Base-by-base conservation (phyloP, 2,888 invertebrate genomes). In the Branchellion lobata region DNA sequence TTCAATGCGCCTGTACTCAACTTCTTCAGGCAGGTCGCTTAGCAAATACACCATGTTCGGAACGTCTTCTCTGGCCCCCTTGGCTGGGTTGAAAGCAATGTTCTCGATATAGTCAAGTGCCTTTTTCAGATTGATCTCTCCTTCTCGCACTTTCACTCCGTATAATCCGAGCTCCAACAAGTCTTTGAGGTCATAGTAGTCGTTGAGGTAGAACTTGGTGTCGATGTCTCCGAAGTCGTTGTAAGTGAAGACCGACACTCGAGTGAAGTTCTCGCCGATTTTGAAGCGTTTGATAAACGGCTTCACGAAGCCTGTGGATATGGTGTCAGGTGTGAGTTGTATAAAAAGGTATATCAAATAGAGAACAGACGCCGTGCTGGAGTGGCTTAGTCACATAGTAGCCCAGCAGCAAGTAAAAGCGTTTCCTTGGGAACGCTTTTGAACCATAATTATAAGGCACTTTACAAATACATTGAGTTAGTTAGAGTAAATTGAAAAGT, bases 91-190 rank as follows among this genome's bases (percentile, higher is more conserved):
- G 65, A 77, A 77, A 31, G 77, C 77, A 5, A 31, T 40, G 34
- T 77, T 77, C 24, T 77, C 77, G 21, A 77, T 33, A 24, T 77
- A 77, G 29, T 77, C 65, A 1, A 77, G n/a, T 21, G 77, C 77
- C 3, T 61, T n/a, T 0, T 27, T 21, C n/a, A 77, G 61, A 24
- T 34, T 21, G 3, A 57, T 53, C 2, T 3, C 21, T 2, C 34
- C n/a, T n/a, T 61, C 24, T 29, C 31, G 33, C n/a, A 77, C n/a
- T n/a, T 77, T 77, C 0, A 75, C n/a, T n/a, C n/a, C n/a, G 8
- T 24, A 47, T 11, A 75, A 27, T 5, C 75, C 75, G 14, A 31
- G 40, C 21, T 18, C 24, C n/a, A 75, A 31, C 29, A 75, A n/a
- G 3, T 75, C 75, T 53, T 24, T 27, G 51, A 31, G 24, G 14